Percentiles rank a stretch among this genome's conserved stretches.
Conservation (phyloP, 2,888 invertebrate species). For the Scaptomyza parva region DNA sequence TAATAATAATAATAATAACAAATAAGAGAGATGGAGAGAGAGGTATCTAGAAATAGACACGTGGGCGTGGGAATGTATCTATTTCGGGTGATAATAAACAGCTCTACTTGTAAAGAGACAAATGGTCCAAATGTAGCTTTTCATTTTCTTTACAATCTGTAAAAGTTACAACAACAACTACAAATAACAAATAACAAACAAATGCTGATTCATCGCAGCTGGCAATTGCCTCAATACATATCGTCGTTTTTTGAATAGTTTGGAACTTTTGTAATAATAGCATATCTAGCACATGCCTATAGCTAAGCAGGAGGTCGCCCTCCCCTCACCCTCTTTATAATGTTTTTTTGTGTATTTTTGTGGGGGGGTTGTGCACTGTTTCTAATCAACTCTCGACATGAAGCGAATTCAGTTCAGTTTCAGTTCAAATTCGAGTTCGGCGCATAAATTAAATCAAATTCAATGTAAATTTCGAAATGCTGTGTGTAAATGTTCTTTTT, state of each 20-base stretch:
- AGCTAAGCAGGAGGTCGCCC: slow-evolving; percentile 1
- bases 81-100: slow-evolving; percentile 52
- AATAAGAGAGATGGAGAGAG: slow-evolving; percentile 1
- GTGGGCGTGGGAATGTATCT: slow-evolving; percentile 77
- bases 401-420: slow-evolving; percentile 28
- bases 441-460: slow-evolving; percentile 65
- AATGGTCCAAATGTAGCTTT: slow-evolving; percentile 28
- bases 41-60: slow-evolving; percentile 72
- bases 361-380: slow-evolving; percentile 26
- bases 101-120: slow-evolving; percentile 15
- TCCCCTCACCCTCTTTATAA: not conserved
- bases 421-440: slow-evolving; percentile 8
- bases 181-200: not conserved
- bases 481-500: slow-evolving; percentile 54
- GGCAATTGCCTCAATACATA: slow-evolving; percentile 26
- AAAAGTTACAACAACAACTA: slow-evolving; percentile 41
- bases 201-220: slow-evolving; percentile 58
- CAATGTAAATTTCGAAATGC: slow-evolving; percentile 70
- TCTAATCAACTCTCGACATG: slow-evolving; percentile 50
- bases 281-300: slow-evolving; percentile 25
- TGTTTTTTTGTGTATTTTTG: slow-evolving; percentile 1
- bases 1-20: slow-evolving; percentile 25
- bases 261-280: slow-evolving; percentile 48
- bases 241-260: slow-evolving; percentile 1
- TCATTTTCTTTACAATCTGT: slow-evolving; percentile 21